Evolutionary conservation across 2,797 vertebrate species (phyloP).

Genomic region (Poeciliopsis gracilis): DNA sequence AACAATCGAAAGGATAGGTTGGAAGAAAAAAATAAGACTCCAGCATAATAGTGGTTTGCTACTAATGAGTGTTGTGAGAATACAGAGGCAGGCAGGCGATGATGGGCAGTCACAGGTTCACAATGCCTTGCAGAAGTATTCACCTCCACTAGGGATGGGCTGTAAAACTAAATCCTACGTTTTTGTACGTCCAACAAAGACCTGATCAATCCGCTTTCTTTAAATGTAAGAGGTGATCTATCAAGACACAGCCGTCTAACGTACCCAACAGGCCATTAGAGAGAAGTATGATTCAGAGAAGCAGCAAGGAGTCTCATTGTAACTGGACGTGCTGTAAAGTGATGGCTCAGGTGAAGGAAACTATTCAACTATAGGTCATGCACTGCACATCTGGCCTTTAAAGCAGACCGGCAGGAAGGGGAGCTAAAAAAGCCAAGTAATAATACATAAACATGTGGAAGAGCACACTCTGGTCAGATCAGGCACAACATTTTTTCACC

Average conservation of each 20-base stretch:
- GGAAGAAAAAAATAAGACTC: conserved; percentile 13
- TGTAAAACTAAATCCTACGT: not conserved
- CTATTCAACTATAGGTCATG: not conserved
- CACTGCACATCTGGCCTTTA: not conserved
- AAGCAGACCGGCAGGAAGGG: not conserved
- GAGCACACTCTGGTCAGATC: not conserved
- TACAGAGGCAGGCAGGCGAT: conserved; percentile 11
- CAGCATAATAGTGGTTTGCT: conserved; percentile 37
- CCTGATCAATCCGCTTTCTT: not conserved
- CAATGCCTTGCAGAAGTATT: conserved; percentile 8
- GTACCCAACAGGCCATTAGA: not conserved
- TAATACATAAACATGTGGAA: not conserved
- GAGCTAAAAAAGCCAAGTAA: not conserved
- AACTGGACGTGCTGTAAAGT: not conserved
- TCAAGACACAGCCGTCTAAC: not conserved
- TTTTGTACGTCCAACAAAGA: not conserved
- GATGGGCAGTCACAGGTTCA: not conserved
- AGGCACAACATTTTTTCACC: not conserved
- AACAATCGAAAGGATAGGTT: conserved; percentile 2
- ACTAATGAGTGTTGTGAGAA: conserved; percentile 33
- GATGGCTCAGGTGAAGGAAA: not conserved
- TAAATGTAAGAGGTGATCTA: not conserved
- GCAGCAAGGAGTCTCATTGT: not conserved
- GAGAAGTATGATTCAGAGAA: not conserved
- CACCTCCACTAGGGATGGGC: not conserved